These are phyloP conservation scores for Naja naja DNA, from an alignment of 2,113 vertebrate species.

Conservation along the genomic window DNA sequence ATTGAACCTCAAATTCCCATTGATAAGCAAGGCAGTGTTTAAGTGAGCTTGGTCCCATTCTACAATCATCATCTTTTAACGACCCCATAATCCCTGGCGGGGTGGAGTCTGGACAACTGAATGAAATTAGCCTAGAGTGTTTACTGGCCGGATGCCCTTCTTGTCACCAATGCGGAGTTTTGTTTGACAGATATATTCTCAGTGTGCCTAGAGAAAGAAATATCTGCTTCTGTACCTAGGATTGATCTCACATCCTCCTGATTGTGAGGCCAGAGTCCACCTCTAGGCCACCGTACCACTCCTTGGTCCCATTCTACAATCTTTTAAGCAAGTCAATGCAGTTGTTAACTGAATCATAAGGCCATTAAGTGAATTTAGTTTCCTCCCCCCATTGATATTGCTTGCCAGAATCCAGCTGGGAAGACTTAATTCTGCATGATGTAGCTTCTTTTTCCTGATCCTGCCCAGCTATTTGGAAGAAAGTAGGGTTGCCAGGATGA, in stretches of 20 bases:
- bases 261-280: too few species aligned
- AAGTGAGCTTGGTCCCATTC: not conserved
- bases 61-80: not conserved
- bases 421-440: not conserved
- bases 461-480: constrained; percentile 14
- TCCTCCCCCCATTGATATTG: not conserved
- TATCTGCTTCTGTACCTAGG: too few species aligned
- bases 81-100: too few species aligned
- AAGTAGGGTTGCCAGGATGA: constrained; percentile 11
- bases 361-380: not conserved
- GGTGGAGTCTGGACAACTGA: too few species aligned
- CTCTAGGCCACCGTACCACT: too few species aligned
- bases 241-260: too few species aligned
- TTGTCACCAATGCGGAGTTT: too few species aligned
- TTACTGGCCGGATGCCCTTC: too few species aligned
- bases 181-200: too few species aligned
- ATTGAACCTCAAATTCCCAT: not conserved
- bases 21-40: not conserved
- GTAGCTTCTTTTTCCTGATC: not conserved
- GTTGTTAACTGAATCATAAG: not conserved
- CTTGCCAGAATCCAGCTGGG: not conserved
- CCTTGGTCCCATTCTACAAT: not conserved
- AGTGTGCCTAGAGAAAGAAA: too few species aligned
- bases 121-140: too few species aligned
- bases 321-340: not conserved